A percentile compares a stretch with the other conserved stretches of the same genome.
Conservation (phyloP, 2,797 vertebrate genomes). For the Mormyrops boulengeri region DNA sequence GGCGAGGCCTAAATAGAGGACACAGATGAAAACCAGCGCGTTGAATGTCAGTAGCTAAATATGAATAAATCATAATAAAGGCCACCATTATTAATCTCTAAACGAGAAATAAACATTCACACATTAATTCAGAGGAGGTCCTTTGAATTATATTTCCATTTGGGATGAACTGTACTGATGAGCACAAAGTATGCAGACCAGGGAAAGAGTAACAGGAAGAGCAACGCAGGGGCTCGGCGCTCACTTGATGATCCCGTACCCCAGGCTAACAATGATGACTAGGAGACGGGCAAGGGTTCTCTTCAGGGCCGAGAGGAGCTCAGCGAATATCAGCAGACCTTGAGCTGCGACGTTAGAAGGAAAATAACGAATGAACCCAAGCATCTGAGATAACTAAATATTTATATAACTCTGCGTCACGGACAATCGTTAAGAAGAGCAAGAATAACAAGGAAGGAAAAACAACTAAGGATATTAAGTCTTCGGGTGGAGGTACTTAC, state of each 20-base stretch:
- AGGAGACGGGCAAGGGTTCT: constrained; percentile 78
- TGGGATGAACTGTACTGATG: background rate
- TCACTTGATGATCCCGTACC: constrained; percentile 86
- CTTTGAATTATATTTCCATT: background rate
- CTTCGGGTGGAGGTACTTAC: constrained; percentile 53
- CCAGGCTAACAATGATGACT: constrained; percentile 81
- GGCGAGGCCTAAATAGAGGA: constrained; percentile 60
- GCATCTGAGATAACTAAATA: background rate
- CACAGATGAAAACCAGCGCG: background rate
- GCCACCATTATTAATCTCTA: background rate
- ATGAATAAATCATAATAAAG: background rate
- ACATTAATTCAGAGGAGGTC: background rate
- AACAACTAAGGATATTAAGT: background rate
- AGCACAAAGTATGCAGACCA: background rate
- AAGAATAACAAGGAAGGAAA: background rate
- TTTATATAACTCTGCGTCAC: background rate
- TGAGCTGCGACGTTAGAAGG: constrained; percentile 51
- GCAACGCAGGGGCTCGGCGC: constrained; percentile 30
- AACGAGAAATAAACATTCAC: background rate
- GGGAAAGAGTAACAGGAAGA: background rate
- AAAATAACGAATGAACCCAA: background rate
- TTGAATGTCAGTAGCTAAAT: background rate
- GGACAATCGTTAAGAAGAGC: background rate
- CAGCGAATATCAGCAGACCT: constrained; percentile 72
- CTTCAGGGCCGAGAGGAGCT: constrained; percentile 75